phyloP scores from a whole-genome alignment of 2,888 invertebrate genomes.

The Trichogramma evanescens region DNA sequence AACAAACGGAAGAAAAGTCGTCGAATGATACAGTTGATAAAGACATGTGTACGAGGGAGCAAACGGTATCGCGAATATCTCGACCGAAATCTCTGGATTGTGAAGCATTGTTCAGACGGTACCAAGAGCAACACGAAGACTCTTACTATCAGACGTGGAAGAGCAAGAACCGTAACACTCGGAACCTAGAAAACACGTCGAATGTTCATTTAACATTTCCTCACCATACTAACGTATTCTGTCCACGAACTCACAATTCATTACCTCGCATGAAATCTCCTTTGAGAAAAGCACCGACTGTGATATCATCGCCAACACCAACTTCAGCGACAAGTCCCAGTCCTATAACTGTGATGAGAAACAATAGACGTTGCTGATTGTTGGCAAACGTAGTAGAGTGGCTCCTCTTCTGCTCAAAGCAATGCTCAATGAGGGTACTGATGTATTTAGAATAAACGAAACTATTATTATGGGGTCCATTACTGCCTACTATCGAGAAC shows the following conservation, averaged over 20 bases:
- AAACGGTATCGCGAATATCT: not conserved
- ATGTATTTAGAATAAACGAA: not conserved
- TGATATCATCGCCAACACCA: slow-evolving; percentile 12
- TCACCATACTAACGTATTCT: slow-evolving; percentile 54
- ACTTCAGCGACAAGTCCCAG: not conserved
- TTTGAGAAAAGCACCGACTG: slow-evolving; percentile 14
- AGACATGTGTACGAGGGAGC: not conserved
- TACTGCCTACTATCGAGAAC: not conserved
- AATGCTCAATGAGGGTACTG: not conserved
- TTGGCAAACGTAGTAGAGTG: not conserved
- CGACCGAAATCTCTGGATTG: slow-evolving; percentile 19
- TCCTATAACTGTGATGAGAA: slow-evolving; percentile 1
- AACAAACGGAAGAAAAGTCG: slow-evolving; percentile 46
- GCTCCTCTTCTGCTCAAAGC: not conserved
- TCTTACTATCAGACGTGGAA: slow-evolving; percentile 37
- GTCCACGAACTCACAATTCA: slow-evolving; percentile 58
- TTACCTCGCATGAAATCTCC: slow-evolving; percentile 24
- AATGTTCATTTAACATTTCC: slow-evolving; percentile 27
- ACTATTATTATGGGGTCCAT: not conserved
- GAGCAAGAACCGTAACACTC: slow-evolving; percentile 20
- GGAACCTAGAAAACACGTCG: not conserved
- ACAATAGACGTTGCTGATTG: slow-evolving; percentile 29
- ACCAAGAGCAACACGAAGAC: slow-evolving; percentile 21
- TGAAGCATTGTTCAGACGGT: slow-evolving; percentile 11
- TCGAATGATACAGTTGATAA: slow-evolving; percentile 50